These are phyloP conservation scores for Maniola jurtina DNA, from an alignment of 1,140 invertebrate genomes.

Conservation along the genomic window DNA sequence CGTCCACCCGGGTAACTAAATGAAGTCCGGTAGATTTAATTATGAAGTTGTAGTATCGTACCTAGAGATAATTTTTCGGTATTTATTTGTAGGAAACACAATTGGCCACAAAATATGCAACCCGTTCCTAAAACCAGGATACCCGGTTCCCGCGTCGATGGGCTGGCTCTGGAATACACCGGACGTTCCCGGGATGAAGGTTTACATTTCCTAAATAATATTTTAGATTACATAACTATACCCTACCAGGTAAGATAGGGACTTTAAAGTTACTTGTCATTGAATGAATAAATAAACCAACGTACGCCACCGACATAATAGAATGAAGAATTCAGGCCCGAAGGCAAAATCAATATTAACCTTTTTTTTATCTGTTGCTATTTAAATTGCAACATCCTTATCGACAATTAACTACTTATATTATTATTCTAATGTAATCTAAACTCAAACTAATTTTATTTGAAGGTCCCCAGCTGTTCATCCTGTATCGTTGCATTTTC, in stretches of 20 bases:
- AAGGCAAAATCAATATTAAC: too few species aligned
- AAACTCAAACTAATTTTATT: too few species aligned
- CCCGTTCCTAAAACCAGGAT: constrained; percentile 48
- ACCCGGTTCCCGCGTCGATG: constrained; percentile 77
- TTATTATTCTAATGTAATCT: too few species aligned
- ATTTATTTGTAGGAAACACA: constrained; percentile 56
- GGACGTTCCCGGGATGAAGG: constrained; percentile 66
- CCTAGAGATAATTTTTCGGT: background rate
- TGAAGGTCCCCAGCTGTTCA: too few species aligned
- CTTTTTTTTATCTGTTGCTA: too few species aligned
- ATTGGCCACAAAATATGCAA: constrained; percentile 78
- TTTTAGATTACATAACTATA: too few species aligned
- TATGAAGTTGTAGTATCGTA: constrained; percentile 42
- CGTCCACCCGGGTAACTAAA: constrained; percentile 51
- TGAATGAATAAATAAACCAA: too few species aligned
- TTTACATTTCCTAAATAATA: constrained; percentile 18
- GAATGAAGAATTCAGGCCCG: too few species aligned
- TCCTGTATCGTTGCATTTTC: too few species aligned
- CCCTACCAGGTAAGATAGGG: background rate
- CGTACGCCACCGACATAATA: too few species aligned
- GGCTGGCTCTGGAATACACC: constrained; percentile 80
- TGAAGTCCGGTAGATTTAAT: background rate
- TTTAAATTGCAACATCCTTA: too few species aligned
- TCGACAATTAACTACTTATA: too few species aligned
- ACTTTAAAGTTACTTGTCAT: constrained; percentile 2